phyloP scores from a whole-genome alignment of 2,797 vertebrate species.

The Gambelia wislizenii region DNA sequence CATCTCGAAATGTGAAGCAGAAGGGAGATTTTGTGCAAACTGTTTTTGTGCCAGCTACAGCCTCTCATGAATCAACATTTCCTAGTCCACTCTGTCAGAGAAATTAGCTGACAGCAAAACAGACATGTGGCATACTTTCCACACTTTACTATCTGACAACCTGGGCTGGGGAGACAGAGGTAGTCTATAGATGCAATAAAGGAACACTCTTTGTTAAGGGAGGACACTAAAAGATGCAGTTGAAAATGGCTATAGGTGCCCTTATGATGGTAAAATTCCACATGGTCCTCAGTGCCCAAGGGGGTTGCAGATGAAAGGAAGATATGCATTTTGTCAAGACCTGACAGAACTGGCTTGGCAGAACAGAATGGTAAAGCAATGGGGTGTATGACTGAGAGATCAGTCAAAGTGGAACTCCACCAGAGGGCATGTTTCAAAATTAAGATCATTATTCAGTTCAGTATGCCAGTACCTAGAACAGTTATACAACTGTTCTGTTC shows the following conservation, averaged over 20 bases:
- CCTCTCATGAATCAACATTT: accelerated
- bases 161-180: conserved; percentile 4
- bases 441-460: conserved; percentile 24
- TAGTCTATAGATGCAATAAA: not conserved
- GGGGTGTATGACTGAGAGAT: not conserved
- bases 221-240: not conserved
- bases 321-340: not conserved
- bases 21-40: not conserved
- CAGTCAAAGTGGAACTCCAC: conserved; percentile 4
- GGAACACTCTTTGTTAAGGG: not conserved
- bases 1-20: not conserved
- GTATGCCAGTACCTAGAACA: not conserved
- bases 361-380: not conserved
- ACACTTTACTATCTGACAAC: not conserved
- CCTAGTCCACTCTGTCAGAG: not conserved
- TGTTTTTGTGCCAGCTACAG: not conserved
- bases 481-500: conserved; percentile 12
- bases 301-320: not conserved
- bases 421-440: conserved; percentile 5
- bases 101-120: not conserved
- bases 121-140: not conserved
- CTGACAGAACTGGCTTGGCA: not conserved
- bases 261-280: not conserved
- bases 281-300: not conserved
- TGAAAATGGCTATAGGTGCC: not conserved